Conservation (phyloP, 2,113 vertebrate species). For the Zosterops hypoxanthus region DNA sequence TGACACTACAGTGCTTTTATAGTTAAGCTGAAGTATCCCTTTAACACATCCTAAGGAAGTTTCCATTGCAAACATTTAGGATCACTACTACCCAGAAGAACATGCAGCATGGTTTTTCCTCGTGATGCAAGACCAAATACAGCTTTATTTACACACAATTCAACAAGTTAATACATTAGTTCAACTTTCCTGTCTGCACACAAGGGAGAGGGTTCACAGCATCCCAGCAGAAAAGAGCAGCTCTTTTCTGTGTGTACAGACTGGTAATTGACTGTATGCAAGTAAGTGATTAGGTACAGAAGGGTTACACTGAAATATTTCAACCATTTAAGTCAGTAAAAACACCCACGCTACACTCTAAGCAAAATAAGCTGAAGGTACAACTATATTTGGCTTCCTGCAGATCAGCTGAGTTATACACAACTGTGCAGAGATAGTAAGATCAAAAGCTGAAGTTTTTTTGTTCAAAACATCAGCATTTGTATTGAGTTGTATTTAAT, state of each 20-base stretch:
- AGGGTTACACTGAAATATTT: background rate
- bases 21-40: background rate
- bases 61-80: background rate
- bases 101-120: background rate
- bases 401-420: background rate
- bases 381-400: background rate
- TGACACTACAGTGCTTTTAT: background rate
- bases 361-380: background rate
- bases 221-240: background rate
- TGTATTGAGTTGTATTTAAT: background rate
- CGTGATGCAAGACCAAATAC: background rate
- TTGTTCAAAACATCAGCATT: background rate
- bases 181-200: conserved; percentile 4
- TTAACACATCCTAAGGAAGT: background rate
- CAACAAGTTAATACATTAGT: background rate
- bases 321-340: background rate
- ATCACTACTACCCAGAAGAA: background rate
- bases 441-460: background rate
- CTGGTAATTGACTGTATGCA: background rate
- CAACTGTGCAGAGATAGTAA: fast-evolving
- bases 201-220: background rate
- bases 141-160: conserved; percentile 60
- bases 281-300: background rate
- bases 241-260: background rate
- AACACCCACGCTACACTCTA: background rate